phyloP scores from a whole-genome alignment of 2,797 vertebrate genomes.

The Sphaeramia orbicularis region DNA sequence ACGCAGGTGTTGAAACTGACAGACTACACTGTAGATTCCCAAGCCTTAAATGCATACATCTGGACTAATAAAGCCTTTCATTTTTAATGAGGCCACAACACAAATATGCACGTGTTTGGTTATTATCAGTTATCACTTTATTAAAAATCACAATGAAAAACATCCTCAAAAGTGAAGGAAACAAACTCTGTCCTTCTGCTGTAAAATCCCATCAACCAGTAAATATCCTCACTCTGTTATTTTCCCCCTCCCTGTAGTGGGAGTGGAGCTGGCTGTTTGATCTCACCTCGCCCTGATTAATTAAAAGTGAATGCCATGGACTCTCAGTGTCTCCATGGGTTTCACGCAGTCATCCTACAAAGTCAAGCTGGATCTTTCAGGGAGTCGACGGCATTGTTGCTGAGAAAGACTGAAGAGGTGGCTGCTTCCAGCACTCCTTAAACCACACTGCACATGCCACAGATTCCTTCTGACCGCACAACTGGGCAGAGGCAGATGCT shows the following conservation, averaged over 20 bases:
- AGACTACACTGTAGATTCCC: conserved; percentile 69
- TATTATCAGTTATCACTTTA: conserved; percentile 69
- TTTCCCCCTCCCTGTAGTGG: conserved; percentile 37
- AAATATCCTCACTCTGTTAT: conserved; percentile 12
- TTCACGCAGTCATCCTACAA: conserved; percentile 60
- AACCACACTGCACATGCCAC: conserved; percentile 73
- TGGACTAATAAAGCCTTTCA: conserved; percentile 78
- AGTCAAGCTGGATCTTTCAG: conserved; percentile 47
- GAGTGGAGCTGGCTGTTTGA: conserved; percentile 67
- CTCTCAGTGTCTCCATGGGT: conserved; percentile 72
- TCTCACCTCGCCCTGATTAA: conserved; percentile 73
- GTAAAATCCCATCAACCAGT: conserved; percentile 12
- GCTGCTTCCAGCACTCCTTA: conserved; percentile 68
- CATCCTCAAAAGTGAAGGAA: conserved; percentile 44
- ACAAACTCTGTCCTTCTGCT: conserved; percentile 46
- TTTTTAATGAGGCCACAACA: conserved; percentile 54
- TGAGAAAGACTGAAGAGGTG: conserved; percentile 70
- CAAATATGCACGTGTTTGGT: conserved; percentile 43
- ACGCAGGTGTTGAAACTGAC: conserved; percentile 81
- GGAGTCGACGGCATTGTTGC: conserved; percentile 61
- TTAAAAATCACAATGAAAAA: conserved; percentile 62
- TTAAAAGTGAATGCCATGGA: conserved; percentile 72
- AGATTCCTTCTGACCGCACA: conserved; percentile 78
- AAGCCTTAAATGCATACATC: conserved; percentile 77
- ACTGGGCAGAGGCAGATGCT: conserved; percentile 68